A percentile compares a stretch with the other conserved stretches of the same genome.
phyloP scores from a whole-genome alignment of 2,797 vertebrate genomes.

The Helostoma temminkii region DNA sequence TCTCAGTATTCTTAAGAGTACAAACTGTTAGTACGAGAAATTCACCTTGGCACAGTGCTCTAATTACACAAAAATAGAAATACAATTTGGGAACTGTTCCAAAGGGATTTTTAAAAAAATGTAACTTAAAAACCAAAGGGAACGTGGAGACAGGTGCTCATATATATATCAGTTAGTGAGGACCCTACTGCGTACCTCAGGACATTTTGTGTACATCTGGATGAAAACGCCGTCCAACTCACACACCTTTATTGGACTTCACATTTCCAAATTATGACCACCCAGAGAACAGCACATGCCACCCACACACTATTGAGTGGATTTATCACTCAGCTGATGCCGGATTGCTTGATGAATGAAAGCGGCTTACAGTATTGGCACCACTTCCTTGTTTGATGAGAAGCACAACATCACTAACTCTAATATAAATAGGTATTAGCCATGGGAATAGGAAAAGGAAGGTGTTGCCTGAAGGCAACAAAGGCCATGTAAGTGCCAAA shows the following conservation, averaged over 20 bases:
- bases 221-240: slow-evolving; percentile 69
- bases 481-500: slow-evolving; percentile 42
- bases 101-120: too few species aligned
- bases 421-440: slow-evolving; percentile 57
- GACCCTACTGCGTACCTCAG: slow-evolving; percentile 45
- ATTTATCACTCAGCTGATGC: slow-evolving; percentile 79
- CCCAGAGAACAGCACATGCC: slow-evolving; percentile 75
- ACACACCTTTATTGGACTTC: slow-evolving; percentile 76
- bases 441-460: slow-evolving; percentile 37
- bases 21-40: too few species aligned
- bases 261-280: slow-evolving; percentile 79
- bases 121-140: slow-evolving; percentile 21
- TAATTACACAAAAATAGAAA: too few species aligned
- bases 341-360: slow-evolving; percentile 63
- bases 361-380: slow-evolving; percentile 72
- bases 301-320: slow-evolving; percentile 72
- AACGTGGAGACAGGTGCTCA: slow-evolving; percentile 47
- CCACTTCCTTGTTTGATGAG: slow-evolving; percentile 63
- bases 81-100: too few species aligned
- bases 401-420: slow-evolving; percentile 64
- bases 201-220: slow-evolving; percentile 70
- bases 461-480: slow-evolving; percentile 49
- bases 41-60: too few species aligned
- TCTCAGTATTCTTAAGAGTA: neutral
- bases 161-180: slow-evolving; percentile 47